Percentiles rank a stretch among this genome's conserved stretches.
phyloP scores from a whole-genome alignment of 1,140 invertebrate species.

The Sweltsa coloradensis region DNA sequence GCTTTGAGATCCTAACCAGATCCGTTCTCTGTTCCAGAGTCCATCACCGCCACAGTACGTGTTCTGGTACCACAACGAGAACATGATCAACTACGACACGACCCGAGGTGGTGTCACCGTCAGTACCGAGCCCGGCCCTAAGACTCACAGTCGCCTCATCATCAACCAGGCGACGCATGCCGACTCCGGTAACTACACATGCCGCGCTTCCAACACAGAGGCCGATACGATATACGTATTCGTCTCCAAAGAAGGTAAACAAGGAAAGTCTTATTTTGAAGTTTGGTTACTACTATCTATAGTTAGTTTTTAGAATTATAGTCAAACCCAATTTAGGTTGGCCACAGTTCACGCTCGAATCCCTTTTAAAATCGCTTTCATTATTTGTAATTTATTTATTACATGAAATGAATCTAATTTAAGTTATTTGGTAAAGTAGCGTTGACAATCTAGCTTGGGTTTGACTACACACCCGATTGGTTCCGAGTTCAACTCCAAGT shows the following conservation, averaged over 20 bases:
- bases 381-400: too few species aligned
- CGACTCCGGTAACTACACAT: constrained; percentile 34
- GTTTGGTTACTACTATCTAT: too few species aligned
- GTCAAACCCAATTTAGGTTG: too few species aligned
- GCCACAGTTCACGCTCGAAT: too few species aligned
- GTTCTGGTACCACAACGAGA: constrained; percentile 34
- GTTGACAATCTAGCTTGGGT: too few species aligned
- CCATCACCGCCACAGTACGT: constrained; percentile 31
- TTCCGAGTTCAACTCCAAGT: too few species aligned
- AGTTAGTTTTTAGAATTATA: too few species aligned
- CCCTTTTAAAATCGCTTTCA: too few species aligned
- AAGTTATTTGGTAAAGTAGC: too few species aligned
- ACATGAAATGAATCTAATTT: too few species aligned
- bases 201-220: constrained; percentile 33
- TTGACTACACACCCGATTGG: too few species aligned
- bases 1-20: not conserved
- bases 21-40: constrained; percentile 22
- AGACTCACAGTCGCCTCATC: constrained; percentile 28
- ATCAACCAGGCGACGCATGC: constrained; percentile 25
- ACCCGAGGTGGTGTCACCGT: constrained; percentile 25
- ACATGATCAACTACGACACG: constrained; percentile 30
- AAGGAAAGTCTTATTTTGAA: too few species aligned
- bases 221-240: constrained; percentile 32
- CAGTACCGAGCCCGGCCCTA: constrained; percentile 26
- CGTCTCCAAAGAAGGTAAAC: constrained; percentile 28